Evolutionary conservation across 2,888 invertebrate genomes (phyloP), one percentile per base, ranked within the genome.

Genomic region (Folsomia manolachei): DNA sequence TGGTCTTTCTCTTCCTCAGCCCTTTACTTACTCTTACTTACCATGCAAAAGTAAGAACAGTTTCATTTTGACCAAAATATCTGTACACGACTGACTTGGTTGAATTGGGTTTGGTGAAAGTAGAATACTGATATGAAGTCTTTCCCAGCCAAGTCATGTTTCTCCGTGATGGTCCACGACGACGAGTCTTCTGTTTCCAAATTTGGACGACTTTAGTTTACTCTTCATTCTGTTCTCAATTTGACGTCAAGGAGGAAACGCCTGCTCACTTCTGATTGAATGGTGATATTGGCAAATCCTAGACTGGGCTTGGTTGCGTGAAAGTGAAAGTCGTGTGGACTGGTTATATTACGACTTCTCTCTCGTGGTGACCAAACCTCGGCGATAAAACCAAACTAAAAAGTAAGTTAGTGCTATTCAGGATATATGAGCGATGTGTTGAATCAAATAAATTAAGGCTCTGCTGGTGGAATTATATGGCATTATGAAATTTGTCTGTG

Each of bases 1-100:
- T 75, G 75, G 78, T 76, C 77, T 75, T 79, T 78, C 75, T 76
- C 77, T 71, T 70, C n/a, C 74, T 72, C 72, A 74, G 60, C n/a
- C 4, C 23, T n/a, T n/a, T n/a, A n/a, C n/a, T n/a, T n/a, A n/a
- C n/a, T n/a, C n/a, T n/a, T n/a, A 60, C n/a, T 60, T 39, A 39
- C 39, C 39, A 4, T 39, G 39, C 39, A 14, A 14, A 21, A 56
- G n/a, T 4, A 14, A 21, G 7, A 56, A 56, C 4, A 21, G 18
- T 56, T 19, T 56, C 21, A 56, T 56, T 56, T 56, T 56, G 56
- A 56, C 56, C 56, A 21, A n/a, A 56, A 21, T 56, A 21, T 7
- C n/a, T n/a, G n/a, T n/a, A n/a, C n/a, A n/a, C 18, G 56, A 4
- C 56, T 56, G 18, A 9, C 19, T 56, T 56, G 56, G 56, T 19